A percentile compares a stretch with the other conserved stretches of the same genome.
Conservation (phyloP, 2,113 vertebrate species). For the Plotosus lineatus region DNA sequence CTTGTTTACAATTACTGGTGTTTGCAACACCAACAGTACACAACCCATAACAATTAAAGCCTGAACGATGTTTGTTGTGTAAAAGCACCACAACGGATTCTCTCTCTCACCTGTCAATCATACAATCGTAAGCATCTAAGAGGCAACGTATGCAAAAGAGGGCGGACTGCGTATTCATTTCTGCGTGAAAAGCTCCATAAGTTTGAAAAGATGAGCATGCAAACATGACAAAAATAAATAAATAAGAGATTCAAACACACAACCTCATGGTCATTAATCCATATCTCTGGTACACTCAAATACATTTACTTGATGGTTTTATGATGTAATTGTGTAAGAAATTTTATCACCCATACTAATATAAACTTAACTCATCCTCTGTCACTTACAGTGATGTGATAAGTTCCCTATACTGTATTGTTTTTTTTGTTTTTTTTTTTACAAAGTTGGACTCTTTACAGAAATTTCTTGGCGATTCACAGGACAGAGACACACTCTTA, state of each 20-base stretch:
- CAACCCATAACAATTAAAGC: no score
- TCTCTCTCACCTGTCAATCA: no score
- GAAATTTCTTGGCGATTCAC: conserved; percentile 14
- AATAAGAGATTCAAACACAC: neutral
- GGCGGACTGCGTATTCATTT: no score
- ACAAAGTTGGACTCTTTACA: neutral
- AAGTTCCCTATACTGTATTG: neutral
- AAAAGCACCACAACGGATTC: no score
- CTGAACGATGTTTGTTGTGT: no score
- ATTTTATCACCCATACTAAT: neutral
- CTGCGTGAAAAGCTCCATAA: no score
- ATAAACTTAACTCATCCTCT: neutral
- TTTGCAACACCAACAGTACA: no score
- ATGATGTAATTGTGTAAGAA: neutral
- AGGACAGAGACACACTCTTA: neutral
- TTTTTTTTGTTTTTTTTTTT: neutral
- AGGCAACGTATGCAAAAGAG: no score
- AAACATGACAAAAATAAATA: no score
- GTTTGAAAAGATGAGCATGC: no score
- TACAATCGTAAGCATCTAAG: no score
- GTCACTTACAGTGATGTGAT: neutral
- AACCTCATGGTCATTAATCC: neutral
- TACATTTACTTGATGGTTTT: neutral
- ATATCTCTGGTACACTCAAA: neutral
- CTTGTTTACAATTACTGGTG: no score